Conservation (phyloP, 2,113 vertebrate species). For the Dasyurus viverrinus region DNA sequence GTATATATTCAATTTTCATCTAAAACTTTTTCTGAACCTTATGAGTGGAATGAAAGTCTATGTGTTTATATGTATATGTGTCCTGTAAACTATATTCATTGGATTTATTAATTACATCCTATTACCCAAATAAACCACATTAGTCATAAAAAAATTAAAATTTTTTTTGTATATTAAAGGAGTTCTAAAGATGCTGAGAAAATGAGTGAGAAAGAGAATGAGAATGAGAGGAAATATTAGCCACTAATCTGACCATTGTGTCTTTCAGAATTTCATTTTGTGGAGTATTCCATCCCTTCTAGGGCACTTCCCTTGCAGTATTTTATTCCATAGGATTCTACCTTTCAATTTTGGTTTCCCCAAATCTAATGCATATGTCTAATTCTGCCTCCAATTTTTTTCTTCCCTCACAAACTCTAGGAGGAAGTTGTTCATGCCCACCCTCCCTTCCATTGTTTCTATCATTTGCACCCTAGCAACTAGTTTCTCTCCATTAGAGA, state of each 20-base stretch:
- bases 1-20: neutral
- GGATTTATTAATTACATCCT: neutral
- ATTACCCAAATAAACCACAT: conserved; percentile 37
- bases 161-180: neutral
- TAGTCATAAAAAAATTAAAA: neutral
- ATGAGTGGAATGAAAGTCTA: neutral
- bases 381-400: neutral
- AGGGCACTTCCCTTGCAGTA: neutral
- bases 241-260: neutral
- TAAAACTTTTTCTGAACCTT: neutral
- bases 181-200: neutral
- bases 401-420: neutral
- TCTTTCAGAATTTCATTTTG: neutral
- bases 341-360: neutral
- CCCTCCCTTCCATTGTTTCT: neutral
- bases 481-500: neutral
- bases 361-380: neutral
- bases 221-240: neutral
- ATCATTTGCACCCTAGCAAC: neutral
- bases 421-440: neutral
- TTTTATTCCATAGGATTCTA: neutral
- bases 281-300: neutral
- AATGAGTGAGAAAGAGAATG: neutral
- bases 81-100: neutral
- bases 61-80: neutral